These are phyloP conservation scores for Ageneiosus marmoratus DNA, from an alignment of 2,113 vertebrate genomes.

Conservation along the genomic window DNA sequence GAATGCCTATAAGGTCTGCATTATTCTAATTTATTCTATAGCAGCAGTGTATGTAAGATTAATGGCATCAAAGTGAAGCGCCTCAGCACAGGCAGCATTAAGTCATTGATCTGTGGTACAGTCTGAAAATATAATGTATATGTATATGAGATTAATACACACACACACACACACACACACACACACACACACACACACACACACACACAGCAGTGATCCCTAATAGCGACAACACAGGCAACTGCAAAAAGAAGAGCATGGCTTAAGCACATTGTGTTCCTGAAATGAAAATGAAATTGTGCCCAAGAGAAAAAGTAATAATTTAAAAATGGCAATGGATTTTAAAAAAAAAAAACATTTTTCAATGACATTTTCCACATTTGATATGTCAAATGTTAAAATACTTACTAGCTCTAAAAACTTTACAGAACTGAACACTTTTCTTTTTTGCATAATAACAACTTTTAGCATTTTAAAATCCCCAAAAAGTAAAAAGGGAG, in stretches of 20 bases:
- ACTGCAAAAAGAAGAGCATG: not conserved
- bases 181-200: not conserved
- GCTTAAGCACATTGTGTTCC: not conserved
- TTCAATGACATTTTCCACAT: not conserved
- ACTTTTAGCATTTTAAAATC: not conserved
- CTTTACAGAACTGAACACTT: not conserved
- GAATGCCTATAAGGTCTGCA: conserved; percentile 20
- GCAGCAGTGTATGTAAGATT: not conserved
- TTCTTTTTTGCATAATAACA: not conserved
- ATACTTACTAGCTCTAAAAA: not conserved
- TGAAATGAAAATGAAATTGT: not conserved
- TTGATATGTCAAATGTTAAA: not conserved
- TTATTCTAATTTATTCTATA: conserved; percentile 37
- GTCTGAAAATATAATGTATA: conserved; percentile 17
- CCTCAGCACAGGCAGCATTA: not conserved
- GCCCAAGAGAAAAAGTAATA: not conserved
- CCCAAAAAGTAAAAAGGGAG: not conserved
- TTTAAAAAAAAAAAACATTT: not conserved
- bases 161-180: not conserved
- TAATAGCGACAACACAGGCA: not conserved
- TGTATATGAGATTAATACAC: not conserved
- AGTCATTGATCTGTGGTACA: conserved; percentile 25
- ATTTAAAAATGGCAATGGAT: not conserved
- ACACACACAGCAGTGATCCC: not conserved
- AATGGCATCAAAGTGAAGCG: conserved; percentile 20